Percentiles rank a stretch among this genome's conserved stretches.
phyloP scores from a whole-genome alignment of 2,888 invertebrate genomes.

The Mongoloraphidia duomilia region DNA sequence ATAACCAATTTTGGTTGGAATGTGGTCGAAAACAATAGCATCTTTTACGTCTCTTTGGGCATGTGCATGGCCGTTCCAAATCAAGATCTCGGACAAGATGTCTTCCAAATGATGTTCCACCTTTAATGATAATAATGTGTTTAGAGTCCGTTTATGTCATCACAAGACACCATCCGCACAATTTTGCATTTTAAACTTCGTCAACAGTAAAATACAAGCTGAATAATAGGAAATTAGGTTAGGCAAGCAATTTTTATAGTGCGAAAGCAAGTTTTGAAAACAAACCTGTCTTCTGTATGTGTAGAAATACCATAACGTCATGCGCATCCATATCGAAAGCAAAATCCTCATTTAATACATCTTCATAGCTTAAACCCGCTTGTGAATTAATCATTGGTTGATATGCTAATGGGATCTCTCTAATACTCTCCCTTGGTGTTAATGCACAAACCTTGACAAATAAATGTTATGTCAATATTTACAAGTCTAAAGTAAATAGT shows the following conservation, averaged over 20 bases:
- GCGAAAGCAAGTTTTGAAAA: not conserved
- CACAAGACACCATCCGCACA: not conserved
- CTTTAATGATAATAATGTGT: conserved; percentile 18
- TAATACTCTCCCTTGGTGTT: conserved; percentile 40
- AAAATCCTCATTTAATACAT: conserved; percentile 74
- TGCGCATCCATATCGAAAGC: conserved; percentile 81
- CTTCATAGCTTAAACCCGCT: conserved; percentile 68
- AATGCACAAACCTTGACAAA: conserved; percentile 51
- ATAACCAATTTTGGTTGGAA: conserved; percentile 91
- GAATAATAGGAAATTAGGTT: not conserved
- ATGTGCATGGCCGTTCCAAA: conserved; percentile 83
- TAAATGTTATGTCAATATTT: too few relatives aligned
- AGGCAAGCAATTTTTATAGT: not conserved
- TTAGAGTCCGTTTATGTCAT: not conserved
- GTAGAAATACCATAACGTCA: conserved; percentile 95
- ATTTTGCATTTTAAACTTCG: too few relatives aligned
- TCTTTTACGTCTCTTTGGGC: conserved; percentile 74
- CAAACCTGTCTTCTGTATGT: conserved; percentile 91
- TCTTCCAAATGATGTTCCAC: conserved; percentile 93
- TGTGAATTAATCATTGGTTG: conserved; percentile 41
- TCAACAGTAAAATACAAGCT: too few relatives aligned
- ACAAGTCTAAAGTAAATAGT: too few relatives aligned
- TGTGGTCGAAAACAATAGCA: conserved; percentile 87
- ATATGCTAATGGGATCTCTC: conserved; percentile 26
- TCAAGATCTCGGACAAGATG: conserved; percentile 93